These are phyloP conservation scores for Aurelia coerulea DNA, from an alignment of 30 jellyfish, hydroid and myxozoan genomes.

Conservation along the genomic window DNA sequence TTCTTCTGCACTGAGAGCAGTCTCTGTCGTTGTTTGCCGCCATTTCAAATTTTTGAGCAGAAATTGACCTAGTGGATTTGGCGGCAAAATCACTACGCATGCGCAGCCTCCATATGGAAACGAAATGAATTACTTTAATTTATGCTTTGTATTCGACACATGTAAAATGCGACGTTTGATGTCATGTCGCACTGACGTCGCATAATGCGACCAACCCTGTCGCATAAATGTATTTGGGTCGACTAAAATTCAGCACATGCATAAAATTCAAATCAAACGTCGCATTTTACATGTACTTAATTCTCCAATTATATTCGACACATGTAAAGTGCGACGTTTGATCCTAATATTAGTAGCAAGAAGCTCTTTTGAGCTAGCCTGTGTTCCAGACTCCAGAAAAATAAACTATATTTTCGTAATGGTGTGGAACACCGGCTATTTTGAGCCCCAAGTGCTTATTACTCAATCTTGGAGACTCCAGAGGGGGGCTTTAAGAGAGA, in stretches of 20 bases:
- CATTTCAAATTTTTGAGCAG: too few species aligned
- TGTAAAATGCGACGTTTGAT: conserved; percentile 24
- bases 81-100: neutral
- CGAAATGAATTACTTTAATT: neutral
- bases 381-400: too few species aligned
- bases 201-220: conserved; percentile 33
- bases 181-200: conserved; percentile 24
- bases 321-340: conserved; percentile 36
- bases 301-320: conserved; percentile 4
- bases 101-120: conserved; percentile 4
- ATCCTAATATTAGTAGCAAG: too few species aligned
- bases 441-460: too few species aligned
- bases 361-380: too few species aligned
- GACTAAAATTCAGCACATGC: neutral
- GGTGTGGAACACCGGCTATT: too few species aligned
- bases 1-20: neutral
- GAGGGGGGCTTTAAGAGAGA: too few species aligned
- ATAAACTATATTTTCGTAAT: too few species aligned
- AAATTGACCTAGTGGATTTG: too few species aligned
- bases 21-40: neutral
- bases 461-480: too few species aligned
- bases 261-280: conserved; percentile 22
- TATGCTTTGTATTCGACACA: conserved; percentile 38
- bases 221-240: conserved; percentile 6
- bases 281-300: conserved; percentile 20